Evolutionary conservation across 2,113 vertebrate genomes (phyloP).

Genomic region (Stigmatopora nigra): DNA sequence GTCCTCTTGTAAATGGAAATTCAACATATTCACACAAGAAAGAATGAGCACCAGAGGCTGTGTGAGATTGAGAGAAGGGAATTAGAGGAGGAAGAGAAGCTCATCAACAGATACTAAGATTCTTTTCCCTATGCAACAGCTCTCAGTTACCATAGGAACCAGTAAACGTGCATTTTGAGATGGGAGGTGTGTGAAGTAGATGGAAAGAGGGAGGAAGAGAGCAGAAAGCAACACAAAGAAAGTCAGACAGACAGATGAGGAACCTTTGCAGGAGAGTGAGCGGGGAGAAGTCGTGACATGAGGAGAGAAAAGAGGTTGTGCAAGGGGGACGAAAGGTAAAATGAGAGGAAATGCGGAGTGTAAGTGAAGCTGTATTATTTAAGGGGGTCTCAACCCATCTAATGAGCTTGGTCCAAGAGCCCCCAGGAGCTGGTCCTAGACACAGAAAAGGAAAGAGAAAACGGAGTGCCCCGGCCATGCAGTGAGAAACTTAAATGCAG

Average conservation of each 20-base stretch:
- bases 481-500: constrained; percentile 45
- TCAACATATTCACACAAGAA: constrained; percentile 18
- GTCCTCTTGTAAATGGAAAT: background rate
- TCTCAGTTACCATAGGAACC: constrained; percentile 72
- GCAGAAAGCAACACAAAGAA: constrained; percentile 39
- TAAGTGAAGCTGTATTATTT: constrained; percentile 68
- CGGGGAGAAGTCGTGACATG: constrained; percentile 23
- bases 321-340: constrained; percentile 31
- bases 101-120: constrained; percentile 67
- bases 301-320: constrained; percentile 13
- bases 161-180: constrained; percentile 67
- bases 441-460: constrained; percentile 39
- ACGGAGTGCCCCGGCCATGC: constrained; percentile 45
- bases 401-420: constrained; percentile 69
- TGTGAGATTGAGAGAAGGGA: background rate
- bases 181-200: constrained; percentile 27
- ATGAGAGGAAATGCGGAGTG: constrained; percentile 49
- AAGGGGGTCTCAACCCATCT: constrained; percentile 70
- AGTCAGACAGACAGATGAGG: constrained; percentile 48
- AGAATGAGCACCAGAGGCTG: background rate
- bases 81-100: constrained; percentile 9
- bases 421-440: constrained; percentile 53
- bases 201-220: constrained; percentile 23
- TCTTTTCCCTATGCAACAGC: constrained; percentile 62
- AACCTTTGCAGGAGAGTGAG: constrained; percentile 13